Percentiles rank a stretch among this genome's conserved stretches.
These are phyloP conservation scores for Ichneumoninae sp. DNA, from an alignment of 2,888 invertebrate genomes.

Conservation along the genomic window DNA sequence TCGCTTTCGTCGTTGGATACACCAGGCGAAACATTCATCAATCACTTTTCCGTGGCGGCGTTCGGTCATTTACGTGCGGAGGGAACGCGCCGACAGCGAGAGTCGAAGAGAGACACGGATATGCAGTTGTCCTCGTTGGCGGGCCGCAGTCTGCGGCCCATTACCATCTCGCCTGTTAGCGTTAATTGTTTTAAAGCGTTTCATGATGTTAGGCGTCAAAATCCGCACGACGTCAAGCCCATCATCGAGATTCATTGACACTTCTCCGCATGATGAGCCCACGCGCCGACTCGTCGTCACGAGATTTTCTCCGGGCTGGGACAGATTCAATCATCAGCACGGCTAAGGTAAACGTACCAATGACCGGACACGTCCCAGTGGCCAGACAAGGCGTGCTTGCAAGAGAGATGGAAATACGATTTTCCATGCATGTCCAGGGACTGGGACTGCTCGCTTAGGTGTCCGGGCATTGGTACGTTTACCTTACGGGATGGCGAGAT, in stretches of 20 bases:
- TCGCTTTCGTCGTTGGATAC: conserved; percentile 51
- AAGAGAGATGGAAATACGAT: too few relatives aligned
- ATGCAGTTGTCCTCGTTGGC: conserved; percentile 38
- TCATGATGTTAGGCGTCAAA: conserved; percentile 45
- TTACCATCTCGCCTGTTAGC: conserved; percentile 74
- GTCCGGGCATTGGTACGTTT: too few relatives aligned
- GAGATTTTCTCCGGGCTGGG: conserved; percentile 19
- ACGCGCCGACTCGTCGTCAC: conserved; percentile 13
- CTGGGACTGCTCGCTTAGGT: too few relatives aligned
- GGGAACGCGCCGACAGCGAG: conserved; percentile 46
- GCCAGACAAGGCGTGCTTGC: too few relatives aligned
- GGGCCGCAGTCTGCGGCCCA: conserved; percentile 69
- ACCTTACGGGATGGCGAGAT: too few relatives aligned
- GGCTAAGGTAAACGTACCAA: too few relatives aligned
- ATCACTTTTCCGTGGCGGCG: conserved; percentile 65
- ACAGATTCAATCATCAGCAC: too few relatives aligned
- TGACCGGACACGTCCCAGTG: too few relatives aligned
- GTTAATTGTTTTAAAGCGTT: conserved; percentile 76
- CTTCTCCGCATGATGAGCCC: conserved; percentile 19
- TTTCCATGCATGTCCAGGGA: too few relatives aligned
- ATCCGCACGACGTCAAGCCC: conserved; percentile 23
- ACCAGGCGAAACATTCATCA: conserved; percentile 68
- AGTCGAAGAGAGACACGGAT: conserved; percentile 35
- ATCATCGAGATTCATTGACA: conserved; percentile 46
- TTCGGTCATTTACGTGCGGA: conserved; percentile 63